These are phyloP conservation scores for Sebastes vulpes DNA, from an alignment of 2,797 vertebrate species.

Conservation along the genomic window DNA sequence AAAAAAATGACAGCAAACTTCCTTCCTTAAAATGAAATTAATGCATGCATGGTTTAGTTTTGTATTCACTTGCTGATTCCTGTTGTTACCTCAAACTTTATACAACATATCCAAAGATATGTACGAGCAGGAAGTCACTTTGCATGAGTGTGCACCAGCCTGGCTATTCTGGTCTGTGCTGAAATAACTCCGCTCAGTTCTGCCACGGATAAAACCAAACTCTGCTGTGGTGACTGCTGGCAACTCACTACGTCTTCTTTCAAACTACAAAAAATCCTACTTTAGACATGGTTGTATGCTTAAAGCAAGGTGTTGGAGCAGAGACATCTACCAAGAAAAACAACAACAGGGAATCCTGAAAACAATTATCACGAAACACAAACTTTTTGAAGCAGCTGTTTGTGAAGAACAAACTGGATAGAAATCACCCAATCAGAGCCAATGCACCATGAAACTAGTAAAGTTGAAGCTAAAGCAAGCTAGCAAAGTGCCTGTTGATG, in stretches of 20 bases:
- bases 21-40: neutral
- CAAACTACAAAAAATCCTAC: neutral
- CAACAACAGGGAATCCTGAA: neutral
- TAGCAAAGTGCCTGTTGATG: neutral
- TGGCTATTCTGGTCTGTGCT: constrained; percentile 2
- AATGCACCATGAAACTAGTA: neutral
- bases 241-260: neutral
- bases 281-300: neutral
- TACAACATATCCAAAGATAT: neutral
- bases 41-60: neutral
- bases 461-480: neutral
- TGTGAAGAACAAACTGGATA: neutral
- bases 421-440: neutral
- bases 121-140: neutral
- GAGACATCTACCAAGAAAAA: neutral
- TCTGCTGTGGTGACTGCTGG: constrained; percentile 15
- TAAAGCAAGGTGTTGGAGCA: neutral
- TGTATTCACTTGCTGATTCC: neutral
- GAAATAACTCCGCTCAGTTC: constrained; percentile 6
- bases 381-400: neutral
- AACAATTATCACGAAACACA: neutral
- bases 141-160: neutral
- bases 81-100: neutral
- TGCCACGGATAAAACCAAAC: constrained; percentile 10
- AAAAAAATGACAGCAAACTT: neutral